Percentiles rank a stretch among this genome's conserved stretches.
Evolutionary conservation across 2,113 vertebrate genomes (phyloP).

Genomic region (Suncus etruscus): DNA sequence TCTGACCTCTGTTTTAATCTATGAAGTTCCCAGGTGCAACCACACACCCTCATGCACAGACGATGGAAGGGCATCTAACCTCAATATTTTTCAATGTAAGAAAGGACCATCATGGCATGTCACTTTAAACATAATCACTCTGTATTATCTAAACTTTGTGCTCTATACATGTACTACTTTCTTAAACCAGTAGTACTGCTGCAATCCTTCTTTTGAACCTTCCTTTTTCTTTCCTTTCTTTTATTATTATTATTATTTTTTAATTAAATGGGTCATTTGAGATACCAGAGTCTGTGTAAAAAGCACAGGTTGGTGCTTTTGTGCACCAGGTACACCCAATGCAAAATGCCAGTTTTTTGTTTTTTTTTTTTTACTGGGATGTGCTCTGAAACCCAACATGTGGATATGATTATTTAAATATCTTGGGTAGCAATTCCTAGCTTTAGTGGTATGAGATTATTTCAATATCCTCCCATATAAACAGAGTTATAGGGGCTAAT

Average conservation of each 20-base stretch:
- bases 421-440: constrained; percentile 27
- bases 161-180: background rate
- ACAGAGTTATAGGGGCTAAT: constrained; percentile 13
- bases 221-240: background rate
- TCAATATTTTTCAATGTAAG: background rate
- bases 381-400: background rate
- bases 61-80: constrained; percentile 10
- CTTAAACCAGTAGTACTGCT: background rate
- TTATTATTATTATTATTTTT: background rate
- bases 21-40: constrained; percentile 20
- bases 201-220: background rate
- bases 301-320: no score
- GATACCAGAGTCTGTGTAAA: background rate
- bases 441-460: constrained; percentile 16
- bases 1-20: constrained; percentile 36
- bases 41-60: background rate
- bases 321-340: no score
- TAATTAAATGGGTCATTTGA: constrained; percentile 72
- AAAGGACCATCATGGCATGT: background rate
- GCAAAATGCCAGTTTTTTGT: no score
- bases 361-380: background rate
- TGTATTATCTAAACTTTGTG: background rate
- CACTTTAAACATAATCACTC: background rate
- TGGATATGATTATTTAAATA: background rate
- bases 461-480: constrained; percentile 49